Evolutionary conservation across 2,113 vertebrate species (phyloP).

Genomic region (Ardeotis arabs): DNA sequence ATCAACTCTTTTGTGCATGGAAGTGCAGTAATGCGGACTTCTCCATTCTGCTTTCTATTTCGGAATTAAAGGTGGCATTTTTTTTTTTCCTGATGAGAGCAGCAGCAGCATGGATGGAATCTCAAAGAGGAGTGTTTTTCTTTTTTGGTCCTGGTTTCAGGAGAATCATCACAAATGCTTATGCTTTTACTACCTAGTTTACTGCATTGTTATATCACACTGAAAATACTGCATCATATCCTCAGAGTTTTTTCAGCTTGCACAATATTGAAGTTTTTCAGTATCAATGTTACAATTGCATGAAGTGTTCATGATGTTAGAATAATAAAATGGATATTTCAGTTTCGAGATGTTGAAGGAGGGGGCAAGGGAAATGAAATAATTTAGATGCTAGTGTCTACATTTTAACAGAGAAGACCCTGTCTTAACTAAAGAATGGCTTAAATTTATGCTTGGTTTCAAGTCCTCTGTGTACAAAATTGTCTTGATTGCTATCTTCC

Average conservation of each 20-base stretch:
- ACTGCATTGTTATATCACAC: neutral
- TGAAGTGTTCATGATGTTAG: neutral
- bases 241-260: neutral
- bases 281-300: neutral
- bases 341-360: neutral
- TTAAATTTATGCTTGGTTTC: neutral
- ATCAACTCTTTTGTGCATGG: neutral
- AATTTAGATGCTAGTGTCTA: neutral
- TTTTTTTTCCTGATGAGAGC: neutral
- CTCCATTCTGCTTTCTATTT: neutral
- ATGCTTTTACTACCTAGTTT: neutral
- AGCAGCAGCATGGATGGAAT: neutral
- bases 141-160: neutral
- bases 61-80: neutral
- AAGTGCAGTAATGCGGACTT: neutral
- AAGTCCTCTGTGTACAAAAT: neutral
- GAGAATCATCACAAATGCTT: neutral
- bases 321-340: neutral
- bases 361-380: neutral
- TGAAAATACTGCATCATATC: neutral
- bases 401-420: neutral
- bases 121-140: neutral
- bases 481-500: neutral
- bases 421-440: neutral
- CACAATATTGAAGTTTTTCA: neutral